A percentile compares a stretch with the other conserved stretches of the same genome.
phyloP scores from a whole-genome alignment of 1,140 invertebrate species.

The Aradophagus sp. region DNA sequence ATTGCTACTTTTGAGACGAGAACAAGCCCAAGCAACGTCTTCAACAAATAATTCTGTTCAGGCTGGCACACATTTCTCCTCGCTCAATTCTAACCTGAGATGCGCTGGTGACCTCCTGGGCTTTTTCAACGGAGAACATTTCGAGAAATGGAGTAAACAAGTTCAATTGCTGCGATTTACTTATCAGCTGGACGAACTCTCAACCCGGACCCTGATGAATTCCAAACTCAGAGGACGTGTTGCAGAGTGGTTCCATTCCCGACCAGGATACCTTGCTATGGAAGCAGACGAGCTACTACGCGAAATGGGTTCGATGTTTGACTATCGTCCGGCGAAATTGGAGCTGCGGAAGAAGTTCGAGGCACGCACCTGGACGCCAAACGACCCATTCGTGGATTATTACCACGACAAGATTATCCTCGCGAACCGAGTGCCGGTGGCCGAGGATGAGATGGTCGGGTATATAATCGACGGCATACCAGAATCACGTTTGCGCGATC shows the following conservation, averaged over 20 bases:
- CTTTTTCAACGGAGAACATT: no score
- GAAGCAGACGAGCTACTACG: not conserved
- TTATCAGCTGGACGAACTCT: no score
- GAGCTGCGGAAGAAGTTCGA: not conserved
- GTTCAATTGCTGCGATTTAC: no score
- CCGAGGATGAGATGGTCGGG: slow-evolving; percentile 16
- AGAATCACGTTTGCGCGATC: slow-evolving; percentile 5
- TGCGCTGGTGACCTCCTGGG: no score
- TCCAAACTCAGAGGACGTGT: no score
- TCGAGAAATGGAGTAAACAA: no score
- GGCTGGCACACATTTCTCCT: no score
- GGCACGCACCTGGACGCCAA: not conserved
- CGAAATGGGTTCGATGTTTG: not conserved
- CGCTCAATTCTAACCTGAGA: no score
- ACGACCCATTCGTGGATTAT: slow-evolving; percentile 14
- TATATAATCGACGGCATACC: slow-evolving; percentile 35
- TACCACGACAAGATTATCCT: slow-evolving; percentile 35
- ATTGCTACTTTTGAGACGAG: no score
- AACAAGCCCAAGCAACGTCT: no score
- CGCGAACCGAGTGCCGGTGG: slow-evolving; percentile 16
- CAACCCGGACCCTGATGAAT: no score
- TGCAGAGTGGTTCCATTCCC: not conserved
- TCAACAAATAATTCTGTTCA: no score
- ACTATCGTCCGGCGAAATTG: not conserved
- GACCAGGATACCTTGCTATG: not conserved